These are phyloP conservation scores for Bombus balteatus DNA, from an alignment of 1,140 invertebrate genomes.

Conservation along the genomic window DNA sequence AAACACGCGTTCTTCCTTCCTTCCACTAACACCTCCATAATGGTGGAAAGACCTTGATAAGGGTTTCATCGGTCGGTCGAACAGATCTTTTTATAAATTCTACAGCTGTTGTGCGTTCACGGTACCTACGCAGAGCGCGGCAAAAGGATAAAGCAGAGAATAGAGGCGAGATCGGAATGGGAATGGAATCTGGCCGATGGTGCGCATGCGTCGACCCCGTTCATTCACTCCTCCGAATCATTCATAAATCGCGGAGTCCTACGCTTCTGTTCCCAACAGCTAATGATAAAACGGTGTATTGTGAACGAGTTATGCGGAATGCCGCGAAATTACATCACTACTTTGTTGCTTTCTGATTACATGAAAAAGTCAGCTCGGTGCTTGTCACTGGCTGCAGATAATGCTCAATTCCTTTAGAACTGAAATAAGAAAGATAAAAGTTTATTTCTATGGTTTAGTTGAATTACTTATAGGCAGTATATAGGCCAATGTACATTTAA, in stretches of 20 bases:
- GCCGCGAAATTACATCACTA: neutral
- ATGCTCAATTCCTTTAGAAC: neutral
- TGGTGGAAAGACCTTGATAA: neutral
- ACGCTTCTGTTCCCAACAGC: neutral
- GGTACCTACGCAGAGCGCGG: slow-evolving; percentile 13
- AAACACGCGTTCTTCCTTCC: neutral
- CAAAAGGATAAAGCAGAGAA: slow-evolving; percentile 57
- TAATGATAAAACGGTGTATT: slow-evolving; percentile 16
- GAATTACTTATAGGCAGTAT: neutral
- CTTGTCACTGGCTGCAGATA: neutral
- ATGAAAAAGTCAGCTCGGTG: neutral
- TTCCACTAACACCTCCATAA: too few relatives aligned
- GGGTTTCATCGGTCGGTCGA: neutral
- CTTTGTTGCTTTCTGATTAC: neutral
- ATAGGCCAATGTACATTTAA: too few relatives aligned
- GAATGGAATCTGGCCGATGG: slow-evolving; percentile 57
- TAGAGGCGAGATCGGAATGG: slow-evolving; percentile 56
- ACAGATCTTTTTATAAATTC: slow-evolving; percentile 57
- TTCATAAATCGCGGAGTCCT: slow-evolving; percentile 57
- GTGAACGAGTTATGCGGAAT: neutral
- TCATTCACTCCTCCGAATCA: slow-evolving; percentile 64
- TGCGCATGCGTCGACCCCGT: slow-evolving; percentile 48
- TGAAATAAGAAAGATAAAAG: neutral
- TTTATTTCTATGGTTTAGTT: neutral
- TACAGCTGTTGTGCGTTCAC: slow-evolving; percentile 44